Evolutionary conservation across 64 coral and sea anemone species (phyloP), one percentile per base, ranked within the genome.

Genomic region (Montipora cactus): DNA sequence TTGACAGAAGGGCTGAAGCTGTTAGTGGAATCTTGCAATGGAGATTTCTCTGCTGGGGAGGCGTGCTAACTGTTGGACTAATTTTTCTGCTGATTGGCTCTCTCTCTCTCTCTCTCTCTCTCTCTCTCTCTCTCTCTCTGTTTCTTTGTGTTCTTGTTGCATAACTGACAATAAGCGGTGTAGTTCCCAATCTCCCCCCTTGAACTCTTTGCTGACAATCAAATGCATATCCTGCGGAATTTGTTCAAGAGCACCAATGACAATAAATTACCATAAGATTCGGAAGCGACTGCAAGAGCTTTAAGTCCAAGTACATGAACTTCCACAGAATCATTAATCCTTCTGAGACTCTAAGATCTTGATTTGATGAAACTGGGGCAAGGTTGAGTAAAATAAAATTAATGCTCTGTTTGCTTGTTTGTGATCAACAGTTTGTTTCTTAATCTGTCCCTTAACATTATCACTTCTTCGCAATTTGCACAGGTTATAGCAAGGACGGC

Each of bases 331-430:
- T 81, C 49, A 81, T 62, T 46, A 62, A 83, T 8, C 25, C 62
- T 59, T 23, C 80, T 59, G 2, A 83, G 53, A 62, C 80, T 22
- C 8, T 18, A 7, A 83, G 13, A 83, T 83, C 13, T 12, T 83
- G 53, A 22, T 62, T 76, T 14, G 53, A 64, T 0, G 59, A 12
- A 15, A 64, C 59, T 64, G 59, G 14, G 13, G 14, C 59, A 11
- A 5, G 52, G 52, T 55, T 28, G 28, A 28, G 28, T 28, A 73
- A 28, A 28, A 28, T 28, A 28, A 28, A 28, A 28, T 28, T 28
- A 25, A 8, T 69, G 45, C 76, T 95, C 87, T 88, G 86, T 95
- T 71, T 95, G 80, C 5, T 80, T 88, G 59, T 90, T 95, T 37
- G 90, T 90, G 8, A 95, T 70, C 9, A 70, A 86, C 58, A 90